These are phyloP conservation scores for Mimas tiliae DNA, from an alignment of 2,888 invertebrate species.

Conservation along the genomic window DNA sequence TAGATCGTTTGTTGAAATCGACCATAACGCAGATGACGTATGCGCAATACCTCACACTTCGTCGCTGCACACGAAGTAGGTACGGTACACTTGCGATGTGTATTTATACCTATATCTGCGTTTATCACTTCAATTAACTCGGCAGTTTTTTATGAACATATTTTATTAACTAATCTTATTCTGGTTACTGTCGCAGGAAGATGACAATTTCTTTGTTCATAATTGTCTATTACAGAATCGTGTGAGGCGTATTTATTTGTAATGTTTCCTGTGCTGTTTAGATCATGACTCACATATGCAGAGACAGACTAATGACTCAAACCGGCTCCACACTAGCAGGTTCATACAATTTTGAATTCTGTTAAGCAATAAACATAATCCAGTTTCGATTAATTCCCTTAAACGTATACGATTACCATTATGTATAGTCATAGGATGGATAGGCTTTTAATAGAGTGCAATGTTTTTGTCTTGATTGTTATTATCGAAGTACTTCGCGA, in stretches of 20 bases:
- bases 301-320: conserved; percentile 4
- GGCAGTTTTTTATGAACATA: no score
- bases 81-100: no score
- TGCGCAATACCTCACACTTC: no score
- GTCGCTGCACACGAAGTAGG: no score
- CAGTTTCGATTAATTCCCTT: not conserved
- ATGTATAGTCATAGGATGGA: no score
- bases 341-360: not conserved
- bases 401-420: not conserved
- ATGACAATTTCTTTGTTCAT: not conserved
- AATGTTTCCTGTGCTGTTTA: conserved; percentile 4
- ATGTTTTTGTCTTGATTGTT: no score
- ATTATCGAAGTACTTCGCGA: no score
- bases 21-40: no score
- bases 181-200: not conserved
- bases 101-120: no score
- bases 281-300: conserved; percentile 9
- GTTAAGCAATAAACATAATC: not conserved
- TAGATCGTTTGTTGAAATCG: no score
- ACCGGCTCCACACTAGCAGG: not conserved
- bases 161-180: not conserved
- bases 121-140: no score
- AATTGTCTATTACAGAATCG: not conserved
- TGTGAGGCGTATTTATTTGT: not conserved
- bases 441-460: no score